A percentile compares a stretch with the other conserved stretches of the same genome.
Evolutionary conservation across 2,113 vertebrate species (phyloP).

Genomic region (Nesospiza acunhae): DNA sequence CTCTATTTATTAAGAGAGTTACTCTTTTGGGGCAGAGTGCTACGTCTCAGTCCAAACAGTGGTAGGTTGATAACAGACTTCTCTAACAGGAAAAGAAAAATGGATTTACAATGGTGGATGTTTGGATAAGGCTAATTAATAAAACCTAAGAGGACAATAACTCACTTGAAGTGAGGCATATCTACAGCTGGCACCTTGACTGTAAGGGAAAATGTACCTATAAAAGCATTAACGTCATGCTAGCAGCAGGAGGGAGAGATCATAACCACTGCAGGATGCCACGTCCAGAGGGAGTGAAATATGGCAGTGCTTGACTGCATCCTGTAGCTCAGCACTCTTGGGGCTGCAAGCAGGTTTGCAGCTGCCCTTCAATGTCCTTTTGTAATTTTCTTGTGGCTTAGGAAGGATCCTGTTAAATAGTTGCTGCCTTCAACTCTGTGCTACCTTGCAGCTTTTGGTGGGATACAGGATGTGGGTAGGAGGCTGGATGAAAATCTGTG

Average conservation of each 20-base stretch:
- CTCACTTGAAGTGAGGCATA: constrained; percentile 2
- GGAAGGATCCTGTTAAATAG: neutral
- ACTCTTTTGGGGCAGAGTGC: neutral
- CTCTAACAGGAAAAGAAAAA: neutral
- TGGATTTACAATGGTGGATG: neutral
- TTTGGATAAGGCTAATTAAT: constrained; percentile 50
- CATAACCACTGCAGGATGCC: neutral
- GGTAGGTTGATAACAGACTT: neutral
- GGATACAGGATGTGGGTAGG: neutral
- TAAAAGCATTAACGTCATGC: neutral
- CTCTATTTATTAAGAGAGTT: neutral
- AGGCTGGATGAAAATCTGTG: neutral
- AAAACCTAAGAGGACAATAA: neutral
- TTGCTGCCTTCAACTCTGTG: neutral
- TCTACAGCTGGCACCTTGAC: constrained; percentile 18
- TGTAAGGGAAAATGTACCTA: neutral
- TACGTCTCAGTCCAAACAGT: neutral
- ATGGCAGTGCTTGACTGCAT: neutral
- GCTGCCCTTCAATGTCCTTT: neutral
- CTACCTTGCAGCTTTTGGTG: neutral
- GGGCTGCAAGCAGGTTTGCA: neutral
- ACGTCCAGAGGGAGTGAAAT: neutral
- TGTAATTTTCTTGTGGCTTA: neutral
- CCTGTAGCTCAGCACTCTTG: neutral
- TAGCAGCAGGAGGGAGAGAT: neutral